Percentiles rank a stretch among this genome's conserved stretches.
Conservation (phyloP, 1,140 invertebrate genomes). For the Drosophila asahinai region DNA sequence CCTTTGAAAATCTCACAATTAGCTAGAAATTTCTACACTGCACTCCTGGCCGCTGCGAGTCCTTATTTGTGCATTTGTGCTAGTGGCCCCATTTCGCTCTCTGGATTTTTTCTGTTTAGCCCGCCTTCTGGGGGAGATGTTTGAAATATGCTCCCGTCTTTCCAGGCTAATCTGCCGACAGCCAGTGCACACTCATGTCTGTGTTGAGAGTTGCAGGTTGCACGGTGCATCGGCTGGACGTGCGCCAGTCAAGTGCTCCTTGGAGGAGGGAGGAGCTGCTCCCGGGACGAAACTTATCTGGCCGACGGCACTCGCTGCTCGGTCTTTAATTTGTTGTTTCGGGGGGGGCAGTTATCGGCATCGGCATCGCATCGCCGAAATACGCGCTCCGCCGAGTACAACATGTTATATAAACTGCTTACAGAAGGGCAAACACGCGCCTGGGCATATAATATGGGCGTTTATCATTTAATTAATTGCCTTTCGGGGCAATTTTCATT, state of each 20-base stretch:
- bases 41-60: background rate
- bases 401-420: slow-evolving; percentile 59
- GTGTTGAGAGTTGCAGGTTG: slow-evolving; percentile 17
- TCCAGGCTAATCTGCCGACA: slow-evolving; percentile 27
- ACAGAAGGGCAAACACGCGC: slow-evolving; percentile 50
- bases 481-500: slow-evolving; percentile 66
- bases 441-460: slow-evolving; percentile 63
- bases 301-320: slow-evolving; percentile 19
- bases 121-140: background rate
- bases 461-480: slow-evolving; percentile 73
- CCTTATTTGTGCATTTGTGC: background rate
- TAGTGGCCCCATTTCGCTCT: background rate
- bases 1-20: no score
- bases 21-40: slow-evolving; percentile 7
- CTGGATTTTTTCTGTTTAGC: background rate
- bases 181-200: slow-evolving; percentile 16
- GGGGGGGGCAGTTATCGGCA: slow-evolving; percentile 17
- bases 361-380: slow-evolving; percentile 6
- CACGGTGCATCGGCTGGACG: slow-evolving; percentile 1
- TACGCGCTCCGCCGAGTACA: slow-evolving; percentile 5
- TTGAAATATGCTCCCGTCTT: background rate
- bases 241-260: background rate
- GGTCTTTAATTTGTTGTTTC: slow-evolving; percentile 27
- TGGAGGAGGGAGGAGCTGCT: background rate
- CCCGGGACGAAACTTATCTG: slow-evolving; percentile 33